Percentiles rank a stretch among this genome's conserved stretches.
Evolutionary conservation across 30 jellyfish, hydroid and myxozoan species (phyloP).

Genomic region (Pelagia noctiluca): DNA sequence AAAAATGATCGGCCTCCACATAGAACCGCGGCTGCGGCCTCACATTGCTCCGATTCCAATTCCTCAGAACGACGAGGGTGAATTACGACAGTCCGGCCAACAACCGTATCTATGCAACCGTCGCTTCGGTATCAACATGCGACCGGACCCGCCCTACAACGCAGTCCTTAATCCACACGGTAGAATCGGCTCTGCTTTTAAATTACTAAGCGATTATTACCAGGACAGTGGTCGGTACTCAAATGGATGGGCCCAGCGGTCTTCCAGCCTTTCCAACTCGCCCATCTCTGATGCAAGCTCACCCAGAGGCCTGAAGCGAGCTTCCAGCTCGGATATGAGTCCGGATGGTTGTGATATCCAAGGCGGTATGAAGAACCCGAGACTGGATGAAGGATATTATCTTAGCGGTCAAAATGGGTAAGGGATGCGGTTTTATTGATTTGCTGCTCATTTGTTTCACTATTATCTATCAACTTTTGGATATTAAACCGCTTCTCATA

Average conservation of each 20-base stretch:
- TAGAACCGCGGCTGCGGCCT: conserved; percentile 93
- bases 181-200: conserved; percentile 41
- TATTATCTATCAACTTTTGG: no score
- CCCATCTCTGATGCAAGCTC: conserved; percentile 69
- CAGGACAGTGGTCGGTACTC: conserved; percentile 42
- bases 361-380: conserved; percentile 23
- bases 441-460: no score
- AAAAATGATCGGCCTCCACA: conserved; percentile 83
- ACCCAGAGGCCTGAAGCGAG: conserved; percentile 59
- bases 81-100: conserved; percentile 26
- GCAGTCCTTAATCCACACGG: background rate
- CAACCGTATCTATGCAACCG: conserved; percentile 28
- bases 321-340: conserved; percentile 68
- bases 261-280: conserved; percentile 69
- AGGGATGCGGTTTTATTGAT: conserved; percentile 5
- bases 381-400: conserved; percentile 30
- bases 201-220: conserved; percentile 39
- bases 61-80: conserved; percentile 73
- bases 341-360: conserved; percentile 47
- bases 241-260: conserved; percentile 49
- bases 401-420: conserved; percentile 48
- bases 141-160: conserved; percentile 25
- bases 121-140: conserved; percentile 40
- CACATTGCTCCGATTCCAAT: conserved; percentile 92
- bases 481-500: no score